Evolutionary conservation across 2,797 vertebrate species (phyloP), one percentile per base, ranked within the genome.

Genomic region (Mycteria americana): DNA sequence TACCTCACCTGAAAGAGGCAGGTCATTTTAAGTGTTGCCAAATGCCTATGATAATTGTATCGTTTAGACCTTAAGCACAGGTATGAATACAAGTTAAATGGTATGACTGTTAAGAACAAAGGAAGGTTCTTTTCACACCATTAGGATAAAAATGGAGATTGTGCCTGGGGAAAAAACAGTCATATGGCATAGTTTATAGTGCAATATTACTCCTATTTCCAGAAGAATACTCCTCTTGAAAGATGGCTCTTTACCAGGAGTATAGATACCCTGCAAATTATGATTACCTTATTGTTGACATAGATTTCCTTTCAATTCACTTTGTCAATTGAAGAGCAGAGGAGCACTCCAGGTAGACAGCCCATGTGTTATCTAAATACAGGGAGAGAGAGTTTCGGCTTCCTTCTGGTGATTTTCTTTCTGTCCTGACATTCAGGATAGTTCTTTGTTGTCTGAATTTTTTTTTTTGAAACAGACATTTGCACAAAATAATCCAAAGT

Each of bases 401-500:
- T 65, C 33, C 33, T 59, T 92, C 24, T 92, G 48, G 74, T 33
- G 37, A 59, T 91, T 95, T 96, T 78, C 65, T 64, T 11, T 70
- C 37, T 37, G 37, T 37, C 37, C 37, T 37, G 37, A 60, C 1
- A 5, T 86, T 92, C 80, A 85, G 51, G 57, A 68, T 7, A 25
- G 23, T 64, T 73, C 60, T 91, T 89, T 88, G 50, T 64, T 59
- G 8, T 82, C 79, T 90, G 28, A 53, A 53, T 62, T 79, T 39
- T 69, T 37, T 70, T 85, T 88, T 64, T 85, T 45, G 24, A 78
- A 94, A 73, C 50, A 86, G 43, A 56, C 23, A 74, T 70, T 91
- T 88, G 50, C 82, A 90, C 37, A 89, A 97, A 96, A 90, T 92
- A 95, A 91, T 65, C 35, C 67, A 69, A 87, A 93, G 59, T 67